Base-by-base conservation (phyloP, 2,113 vertebrate species). In the Grallaria varia region DNA sequence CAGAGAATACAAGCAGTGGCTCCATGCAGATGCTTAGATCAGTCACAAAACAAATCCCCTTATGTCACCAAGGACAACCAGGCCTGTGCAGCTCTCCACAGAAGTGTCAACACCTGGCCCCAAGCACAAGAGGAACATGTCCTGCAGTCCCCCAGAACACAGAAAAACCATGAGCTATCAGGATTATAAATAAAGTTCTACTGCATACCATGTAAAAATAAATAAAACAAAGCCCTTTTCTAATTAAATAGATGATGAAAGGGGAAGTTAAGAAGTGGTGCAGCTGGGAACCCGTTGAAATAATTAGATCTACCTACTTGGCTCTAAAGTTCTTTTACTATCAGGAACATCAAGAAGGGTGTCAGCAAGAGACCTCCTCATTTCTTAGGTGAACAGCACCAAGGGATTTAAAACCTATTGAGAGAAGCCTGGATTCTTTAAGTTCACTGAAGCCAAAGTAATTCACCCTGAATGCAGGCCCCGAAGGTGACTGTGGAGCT, bases 401-500 rank as follows among this genome's bases (percentile, higher is more conserved):
- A 87, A 91, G 79, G 73, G 95, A 93, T 97, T 96, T 94, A 84
- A 92, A 95, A 88, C 33, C 94, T 92, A 92, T 97, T 97, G 93
- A 95, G 66, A 76, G 94, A 76, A 90, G 88, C 72, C 89, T 79
- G 77, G 92, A 96, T 90, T 92, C 95, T 97, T 96, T 82, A 96
- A 95, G 84, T 94, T 93, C 86, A 69, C 91, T 71, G 97, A 94
- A 95, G 96, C 96, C 90, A 88, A 79, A 96, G 91, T 97, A 97
- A 97, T 97, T 93, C 79, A 89, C 63, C 79, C 88, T 97, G 97
- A 97, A 97, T 97, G 84, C 42, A 27, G 84, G 40, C 90, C 95
- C 89, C 85, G 81, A 93, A 96, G 95, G 95, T 95, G 91, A 95
- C 95, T 93, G 90, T 94, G 90, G 68, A 85, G 89, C 78, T 90